Evolutionary conservation across 35 echinoderm and acorn worm species (phyloP), one percentile per base, ranked within the genome.

Genomic region (Heliocidaris erythrogramma): DNA sequence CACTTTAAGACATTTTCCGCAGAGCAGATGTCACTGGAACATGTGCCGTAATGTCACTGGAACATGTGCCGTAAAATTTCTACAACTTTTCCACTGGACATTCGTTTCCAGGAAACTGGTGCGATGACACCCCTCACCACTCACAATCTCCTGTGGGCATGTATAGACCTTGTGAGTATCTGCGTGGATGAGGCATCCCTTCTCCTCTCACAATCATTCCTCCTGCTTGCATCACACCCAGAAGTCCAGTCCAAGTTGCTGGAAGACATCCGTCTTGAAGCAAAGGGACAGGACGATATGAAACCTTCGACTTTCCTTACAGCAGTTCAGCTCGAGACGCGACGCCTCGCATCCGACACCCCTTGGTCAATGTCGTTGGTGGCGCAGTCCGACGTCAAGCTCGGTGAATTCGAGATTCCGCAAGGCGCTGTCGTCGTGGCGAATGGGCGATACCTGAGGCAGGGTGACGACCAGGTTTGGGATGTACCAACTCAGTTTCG

Each of bases 281-380:
- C 47, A 47, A 48, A 24, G 87, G 0, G 5, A 48, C 31, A 89
- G 3, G 87, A 89, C 47, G 87, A 48, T 32, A 31, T 17, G 47
- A 4, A 47, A 47, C 87, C 87, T 48, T 13, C 32, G 31, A 13
- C 87, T 48, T 32, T 17, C 31, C 31, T 89, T 48, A 31, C 12
- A 42, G 87, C 87, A 47, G 87, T 89, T 89, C 87, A 47, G 31
- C 87, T 35, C 17, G 87, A 89, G 47, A 89, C 87, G 87, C 31
- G 16, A 48, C 87, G 87, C 12, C 31, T 89, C 31, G 47, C 31
- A 13, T 9, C 87, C 7, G 87, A 89, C 32, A 47, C 47, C 42
- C 87, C 87, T 24, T 48, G 87, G 87, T 89, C 87, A 89, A 14
- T 32, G 87, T 32, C 47, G 30, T 48, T 32, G 31, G 29, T 89